phyloP scores from a whole-genome alignment of 2,113 vertebrate genomes.

The Laticauda laticaudata region DNA sequence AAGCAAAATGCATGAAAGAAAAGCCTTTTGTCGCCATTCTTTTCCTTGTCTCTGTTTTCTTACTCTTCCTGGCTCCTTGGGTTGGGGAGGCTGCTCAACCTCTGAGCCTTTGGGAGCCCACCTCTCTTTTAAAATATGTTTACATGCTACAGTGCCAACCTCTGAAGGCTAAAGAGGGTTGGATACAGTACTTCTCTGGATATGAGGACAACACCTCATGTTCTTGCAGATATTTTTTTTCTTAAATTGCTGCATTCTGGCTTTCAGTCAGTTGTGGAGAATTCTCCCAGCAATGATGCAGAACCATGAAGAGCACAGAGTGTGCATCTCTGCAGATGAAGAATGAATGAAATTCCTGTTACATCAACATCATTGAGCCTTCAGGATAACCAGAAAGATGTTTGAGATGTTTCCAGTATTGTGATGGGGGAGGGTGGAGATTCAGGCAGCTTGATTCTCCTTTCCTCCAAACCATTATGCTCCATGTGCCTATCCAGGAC shows the following conservation, averaged over 20 bases:
- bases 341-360: constrained; percentile 21
- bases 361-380: constrained; percentile 26
- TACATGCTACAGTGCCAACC: constrained; percentile 49
- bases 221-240: constrained; percentile 7
- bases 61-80: constrained; percentile 19
- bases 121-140: constrained; percentile 48
- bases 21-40: constrained; percentile 9
- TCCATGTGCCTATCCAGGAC: constrained; percentile 40
- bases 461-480: constrained; percentile 46
- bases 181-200: constrained; percentile 22
- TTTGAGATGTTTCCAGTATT: constrained; percentile 6
- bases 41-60: constrained; percentile 27
- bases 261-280: neutral
- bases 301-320: neutral
- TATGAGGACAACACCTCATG: constrained; percentile 14
- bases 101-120: constrained; percentile 18
- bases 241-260: constrained; percentile 21
- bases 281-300: constrained; percentile 8
- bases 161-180: constrained; percentile 32
- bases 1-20: constrained; percentile 18
- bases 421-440: constrained; percentile 22
- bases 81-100: constrained; percentile 24
- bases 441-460: constrained; percentile 29
- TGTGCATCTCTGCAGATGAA: constrained; percentile 31
- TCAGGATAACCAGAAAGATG: constrained; percentile 31